phyloP scores from a whole-genome alignment of 2,797 vertebrate species.

The Poecilia gillii region DNA sequence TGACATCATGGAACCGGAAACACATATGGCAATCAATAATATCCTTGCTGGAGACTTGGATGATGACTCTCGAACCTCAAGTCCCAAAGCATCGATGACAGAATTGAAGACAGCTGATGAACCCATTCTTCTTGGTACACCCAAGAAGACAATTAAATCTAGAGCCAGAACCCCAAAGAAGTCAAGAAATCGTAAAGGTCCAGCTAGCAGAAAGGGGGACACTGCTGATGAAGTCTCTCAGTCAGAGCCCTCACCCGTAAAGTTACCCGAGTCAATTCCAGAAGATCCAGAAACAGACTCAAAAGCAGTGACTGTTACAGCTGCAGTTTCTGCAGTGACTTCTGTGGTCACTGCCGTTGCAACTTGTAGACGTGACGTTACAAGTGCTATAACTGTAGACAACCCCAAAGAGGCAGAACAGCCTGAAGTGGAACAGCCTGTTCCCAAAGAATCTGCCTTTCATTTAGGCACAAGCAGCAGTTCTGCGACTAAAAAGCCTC shows the following conservation, averaged over 20 bases:
- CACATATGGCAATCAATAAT: conserved; percentile 84
- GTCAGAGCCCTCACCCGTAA: conserved; percentile 74
- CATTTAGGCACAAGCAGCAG: conserved; percentile 77
- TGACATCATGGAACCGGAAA: conserved; percentile 88
- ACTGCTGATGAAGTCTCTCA: conserved; percentile 68
- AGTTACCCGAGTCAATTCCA: conserved; percentile 84
- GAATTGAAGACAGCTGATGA: conserved; percentile 79
- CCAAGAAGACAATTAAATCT: conserved; percentile 86
- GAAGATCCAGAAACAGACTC: conserved; percentile 82
- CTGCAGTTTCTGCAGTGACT: conserved; percentile 69
- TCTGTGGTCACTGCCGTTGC: conserved; percentile 83
- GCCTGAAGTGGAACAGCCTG: conserved; percentile 84
- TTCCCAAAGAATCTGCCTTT: conserved; percentile 85
- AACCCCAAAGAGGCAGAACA: conserved; percentile 86
- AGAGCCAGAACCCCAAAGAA: conserved; percentile 86
- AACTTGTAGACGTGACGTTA: conserved; percentile 81
- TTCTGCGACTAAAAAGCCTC: conserved; percentile 71
- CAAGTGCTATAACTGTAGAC: conserved; percentile 79
- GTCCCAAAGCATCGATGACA: conserved; percentile 50
- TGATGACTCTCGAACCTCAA: conserved; percentile 57
- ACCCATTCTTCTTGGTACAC: conserved; percentile 69
- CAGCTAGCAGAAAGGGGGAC: conserved; percentile 80
- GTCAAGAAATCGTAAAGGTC: conserved; percentile 84
- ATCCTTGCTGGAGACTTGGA: conserved; percentile 79
- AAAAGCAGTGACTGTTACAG: conserved; percentile 77